Evolutionary conservation across 1,140 invertebrate genomes (phyloP).

Genomic region (Scaptomyza hsui): DNA sequence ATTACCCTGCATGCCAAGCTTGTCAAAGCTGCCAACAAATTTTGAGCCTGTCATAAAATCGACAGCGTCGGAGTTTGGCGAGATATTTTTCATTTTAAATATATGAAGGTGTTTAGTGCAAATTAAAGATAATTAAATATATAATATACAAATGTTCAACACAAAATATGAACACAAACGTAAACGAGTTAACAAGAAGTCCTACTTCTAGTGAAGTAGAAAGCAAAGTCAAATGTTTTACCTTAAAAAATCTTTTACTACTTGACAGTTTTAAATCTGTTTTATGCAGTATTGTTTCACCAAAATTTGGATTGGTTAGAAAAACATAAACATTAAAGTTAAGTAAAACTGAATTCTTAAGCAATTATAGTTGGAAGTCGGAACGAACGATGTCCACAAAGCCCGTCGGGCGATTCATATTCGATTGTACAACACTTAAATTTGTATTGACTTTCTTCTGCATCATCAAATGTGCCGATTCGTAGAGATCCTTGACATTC

Average conservation of each 20-base stretch:
- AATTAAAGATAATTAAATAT: too few relatives aligned
- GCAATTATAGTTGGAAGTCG: conserved; percentile 48
- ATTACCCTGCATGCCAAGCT: conserved; percentile 57
- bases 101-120: neutral
- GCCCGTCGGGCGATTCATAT: conserved; percentile 56
- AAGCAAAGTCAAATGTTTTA: too few relatives aligned
- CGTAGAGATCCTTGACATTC: conserved; percentile 24
- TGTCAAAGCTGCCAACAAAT: conserved; percentile 31
- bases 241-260: too few relatives aligned
- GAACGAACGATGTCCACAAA: conserved; percentile 54
- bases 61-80: neutral
- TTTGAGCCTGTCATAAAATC: neutral
- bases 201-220: too few relatives aligned
- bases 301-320: too few relatives aligned
- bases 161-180: too few relatives aligned
- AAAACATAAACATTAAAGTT: too few relatives aligned
- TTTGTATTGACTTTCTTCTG: conserved; percentile 19
- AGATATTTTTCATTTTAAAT: neutral
- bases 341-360: conserved; percentile 1
- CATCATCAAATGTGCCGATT: conserved; percentile 26
- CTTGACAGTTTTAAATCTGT: too few relatives aligned
- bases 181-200: too few relatives aligned
- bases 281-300: too few relatives aligned
- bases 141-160: neutral
- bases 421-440: conserved; percentile 62